Evolutionary conservation across 2,888 invertebrate species (phyloP), one percentile per base, ranked within the genome.

Genomic region (Dolichomitus sp.): DNA sequence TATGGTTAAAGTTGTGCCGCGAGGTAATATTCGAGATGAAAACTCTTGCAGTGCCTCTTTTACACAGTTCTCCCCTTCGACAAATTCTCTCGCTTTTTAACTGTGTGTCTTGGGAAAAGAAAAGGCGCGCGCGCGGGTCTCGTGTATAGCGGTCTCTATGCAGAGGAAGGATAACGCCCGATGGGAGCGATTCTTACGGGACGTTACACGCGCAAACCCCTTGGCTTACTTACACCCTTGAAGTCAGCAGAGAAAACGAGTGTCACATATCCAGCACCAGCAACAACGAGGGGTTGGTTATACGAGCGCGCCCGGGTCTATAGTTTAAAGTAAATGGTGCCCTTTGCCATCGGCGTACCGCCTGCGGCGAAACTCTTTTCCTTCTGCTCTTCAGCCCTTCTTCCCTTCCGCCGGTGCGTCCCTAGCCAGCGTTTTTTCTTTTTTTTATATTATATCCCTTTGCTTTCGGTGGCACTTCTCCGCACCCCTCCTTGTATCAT

Each of bases 301-400:
- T 63, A 52, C 23, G 77, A 48, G 76, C 48, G 75, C 69, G 54
- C 57, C 40, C 40, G 65, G 74, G 73, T 76, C 80, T 80, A 45
- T 76, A 84, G 80, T 77, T 82, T 78, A 75, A 79, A 74, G 80
- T 85, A 86, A 84, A 86, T 84, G 81, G 83, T 76, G 79, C 80
- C 70, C 75, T 80, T 78, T 81, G 77, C 85, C 83, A 48, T 52
- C 70, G 74, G 80, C 74, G 61, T 80, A 79, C 84, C 75, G 72
- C 61, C 72, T 42, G 70, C 54, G 77, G 83, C 72, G 76, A 80
- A 79, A 81, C 72, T 80, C 76, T 70, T 76, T 65, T 74, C 45
- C 48, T 23, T 72, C 48, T 65, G 33, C 45, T 57, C 19, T 61
- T 48, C 12, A 33, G 11, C 9, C 17, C 52, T 52, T 61, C 61